phyloP scores from a whole-genome alignment of 2,113 vertebrate species.

The Syrrhaptes paradoxus region DNA sequence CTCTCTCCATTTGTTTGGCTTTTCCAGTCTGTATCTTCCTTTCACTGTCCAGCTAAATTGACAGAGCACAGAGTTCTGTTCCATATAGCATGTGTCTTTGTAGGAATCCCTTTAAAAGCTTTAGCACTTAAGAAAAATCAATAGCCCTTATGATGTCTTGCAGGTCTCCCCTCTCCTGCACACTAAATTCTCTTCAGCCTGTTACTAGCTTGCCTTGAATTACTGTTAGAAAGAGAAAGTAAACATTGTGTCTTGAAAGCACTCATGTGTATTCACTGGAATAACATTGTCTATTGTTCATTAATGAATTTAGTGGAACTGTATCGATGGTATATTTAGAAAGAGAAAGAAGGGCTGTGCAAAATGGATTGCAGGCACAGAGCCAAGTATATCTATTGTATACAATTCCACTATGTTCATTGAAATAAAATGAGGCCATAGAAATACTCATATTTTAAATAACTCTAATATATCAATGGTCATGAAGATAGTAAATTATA shows the following conservation, averaged over 20 bases:
- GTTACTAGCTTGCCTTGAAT: conserved; percentile 41
- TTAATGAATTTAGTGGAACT: conserved; percentile 41
- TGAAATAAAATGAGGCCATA: not conserved
- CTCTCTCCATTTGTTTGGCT: conserved; percentile 59
- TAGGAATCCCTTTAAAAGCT: conserved; percentile 71
- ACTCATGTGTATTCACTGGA: not conserved
- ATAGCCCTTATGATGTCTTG: conserved; percentile 61
- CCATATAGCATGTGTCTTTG: conserved; percentile 20
- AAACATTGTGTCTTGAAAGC: conserved; percentile 43
- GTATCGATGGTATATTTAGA: not conserved
- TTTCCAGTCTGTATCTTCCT: conserved; percentile 41
- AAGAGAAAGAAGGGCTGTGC: not conserved
- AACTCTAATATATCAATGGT: not conserved
- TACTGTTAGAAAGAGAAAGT: conserved; percentile 37
- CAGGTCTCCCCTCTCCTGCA: conserved; percentile 42
- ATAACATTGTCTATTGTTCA: not conserved
- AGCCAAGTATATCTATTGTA: not conserved
- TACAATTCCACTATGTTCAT: not conserved
- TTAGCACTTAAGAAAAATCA: conserved; percentile 78
- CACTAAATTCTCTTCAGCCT: conserved; percentile 60
- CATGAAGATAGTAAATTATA: not conserved
- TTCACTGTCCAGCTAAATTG: conserved; percentile 62
- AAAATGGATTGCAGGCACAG: not conserved
- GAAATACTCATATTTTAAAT: not conserved
- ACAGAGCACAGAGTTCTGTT: conserved; percentile 9